Conservation (phyloP, 2,888 invertebrate species). For the Byasa hedistus region DNA sequence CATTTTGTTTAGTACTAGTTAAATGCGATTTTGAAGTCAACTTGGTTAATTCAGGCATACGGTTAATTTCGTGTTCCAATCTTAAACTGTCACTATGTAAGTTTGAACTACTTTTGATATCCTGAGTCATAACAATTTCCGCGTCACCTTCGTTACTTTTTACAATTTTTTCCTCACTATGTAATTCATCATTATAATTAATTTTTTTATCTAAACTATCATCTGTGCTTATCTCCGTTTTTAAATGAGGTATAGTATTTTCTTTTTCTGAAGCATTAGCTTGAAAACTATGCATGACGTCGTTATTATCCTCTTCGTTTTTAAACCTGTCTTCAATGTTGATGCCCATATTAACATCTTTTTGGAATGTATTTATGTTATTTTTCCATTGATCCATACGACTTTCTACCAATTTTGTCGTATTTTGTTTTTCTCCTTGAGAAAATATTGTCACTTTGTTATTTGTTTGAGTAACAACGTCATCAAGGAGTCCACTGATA, state of each 20-base stretch:
- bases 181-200: slow-evolving; percentile 3
- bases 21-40: slow-evolving; percentile 3
- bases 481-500: slow-evolving; percentile 1
- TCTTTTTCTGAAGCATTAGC: not conserved
- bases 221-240: slow-evolving; percentile 13
- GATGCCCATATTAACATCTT: slow-evolving; percentile 55
- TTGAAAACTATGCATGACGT: not conserved
- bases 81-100: slow-evolving; percentile 36
- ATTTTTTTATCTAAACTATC: not conserved
- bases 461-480: slow-evolving; percentile 17
- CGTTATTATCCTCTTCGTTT: slow-evolving; percentile 31
- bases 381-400: slow-evolving; percentile 64
- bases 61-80: slow-evolving; percentile 22
- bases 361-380: slow-evolving; percentile 55
- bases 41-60: not conserved
- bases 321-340: slow-evolving; percentile 66
- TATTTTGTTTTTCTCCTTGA: slow-evolving; percentile 41
- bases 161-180: slow-evolving; percentile 15
- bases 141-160: slow-evolving; percentile 30
- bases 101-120: slow-evolving; percentile 32
- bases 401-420: slow-evolving; percentile 51
- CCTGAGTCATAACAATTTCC: slow-evolving; percentile 35
- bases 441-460: slow-evolving; percentile 33
- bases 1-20: not conserved
- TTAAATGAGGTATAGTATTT: not conserved